Percentiles rank a stretch among this genome's conserved stretches.
These are phyloP conservation scores for Apogon talboti DNA, from an alignment of 2,797 vertebrate genomes.

Conservation along the genomic window DNA sequence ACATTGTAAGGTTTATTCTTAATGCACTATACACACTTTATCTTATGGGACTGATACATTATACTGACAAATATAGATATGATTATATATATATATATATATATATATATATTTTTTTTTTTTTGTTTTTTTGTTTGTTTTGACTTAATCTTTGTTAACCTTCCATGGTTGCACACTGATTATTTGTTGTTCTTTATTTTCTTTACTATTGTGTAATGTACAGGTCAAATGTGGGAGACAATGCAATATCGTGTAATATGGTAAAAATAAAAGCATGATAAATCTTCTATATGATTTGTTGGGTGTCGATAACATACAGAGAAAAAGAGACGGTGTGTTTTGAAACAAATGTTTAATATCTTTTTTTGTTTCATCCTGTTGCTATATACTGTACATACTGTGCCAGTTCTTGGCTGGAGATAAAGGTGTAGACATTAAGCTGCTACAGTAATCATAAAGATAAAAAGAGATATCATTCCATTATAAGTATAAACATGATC, in stretches of 20 bases:
- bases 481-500: conserved; percentile 83
- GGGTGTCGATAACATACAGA: no score
- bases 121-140: no score
- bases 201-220: conserved; percentile 43
- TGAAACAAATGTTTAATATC: conserved; percentile 62
- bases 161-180: conserved; percentile 51
- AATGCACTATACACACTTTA: conserved; percentile 82
- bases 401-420: conserved; percentile 55
- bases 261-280: conserved; percentile 66
- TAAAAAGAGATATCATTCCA: conserved; percentile 75
- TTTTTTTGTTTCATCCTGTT: conserved; percentile 33
- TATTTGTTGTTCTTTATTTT: conserved; percentile 41
- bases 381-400: conserved; percentile 68
- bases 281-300: not conserved
- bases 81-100: conserved; percentile 62
- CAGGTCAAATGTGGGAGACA: conserved; percentile 59
- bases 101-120: no score
- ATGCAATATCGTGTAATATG: conserved; percentile 60
- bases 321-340: conserved; percentile 8
- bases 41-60: conserved; percentile 68
- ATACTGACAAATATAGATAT: conserved; percentile 60
- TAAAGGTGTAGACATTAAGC: conserved; percentile 56
- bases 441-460: conserved; percentile 56
- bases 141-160: conserved; percentile 55
- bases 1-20: conserved; percentile 54